Conservation (phyloP, 2,113 vertebrate genomes). For the Ammodytes marinus region DNA sequence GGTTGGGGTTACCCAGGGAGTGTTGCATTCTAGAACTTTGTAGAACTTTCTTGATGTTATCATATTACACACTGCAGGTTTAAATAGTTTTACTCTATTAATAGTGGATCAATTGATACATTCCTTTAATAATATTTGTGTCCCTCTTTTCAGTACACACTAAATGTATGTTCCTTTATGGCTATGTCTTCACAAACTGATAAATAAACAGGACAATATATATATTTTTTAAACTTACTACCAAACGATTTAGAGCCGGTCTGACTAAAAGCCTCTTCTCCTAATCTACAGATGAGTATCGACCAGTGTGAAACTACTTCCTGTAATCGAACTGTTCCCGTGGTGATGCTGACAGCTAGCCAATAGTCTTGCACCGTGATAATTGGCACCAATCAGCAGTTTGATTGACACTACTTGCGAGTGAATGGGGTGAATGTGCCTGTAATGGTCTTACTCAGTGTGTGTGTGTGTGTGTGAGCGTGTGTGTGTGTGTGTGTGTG, state of each 20-base stretch:
- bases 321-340: conserved; percentile 33
- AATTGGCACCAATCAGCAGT: conserved; percentile 61
- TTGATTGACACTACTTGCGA: conserved; percentile 57
- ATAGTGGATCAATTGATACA: too few relatives aligned
- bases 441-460: conserved; percentile 24
- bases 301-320: conserved; percentile 9
- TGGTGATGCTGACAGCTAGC: conserved; percentile 37
- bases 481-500: too few relatives aligned
- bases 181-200: too few relatives aligned
- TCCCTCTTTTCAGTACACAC: too few relatives aligned
- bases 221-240: conserved; percentile 51
- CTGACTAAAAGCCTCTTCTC: conserved; percentile 20
- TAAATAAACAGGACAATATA: conserved; percentile 32
- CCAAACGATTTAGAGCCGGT: conserved; percentile 27
- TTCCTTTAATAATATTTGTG: too few relatives aligned
- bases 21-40: too few relatives aligned
- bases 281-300: conserved; percentile 67
- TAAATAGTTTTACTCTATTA: too few relatives aligned
- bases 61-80: too few relatives aligned
- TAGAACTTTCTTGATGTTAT: too few relatives aligned
- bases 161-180: too few relatives aligned
- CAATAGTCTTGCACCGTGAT: conserved; percentile 40
- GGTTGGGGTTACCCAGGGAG: too few relatives aligned
- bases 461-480: too few relatives aligned
- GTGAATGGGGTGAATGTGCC: conserved; percentile 36